Percentiles rank a stretch among this genome's conserved stretches.
Conservation (phyloP, 2,888 invertebrate genomes). For the Drosophila suboccidentalis region DNA sequence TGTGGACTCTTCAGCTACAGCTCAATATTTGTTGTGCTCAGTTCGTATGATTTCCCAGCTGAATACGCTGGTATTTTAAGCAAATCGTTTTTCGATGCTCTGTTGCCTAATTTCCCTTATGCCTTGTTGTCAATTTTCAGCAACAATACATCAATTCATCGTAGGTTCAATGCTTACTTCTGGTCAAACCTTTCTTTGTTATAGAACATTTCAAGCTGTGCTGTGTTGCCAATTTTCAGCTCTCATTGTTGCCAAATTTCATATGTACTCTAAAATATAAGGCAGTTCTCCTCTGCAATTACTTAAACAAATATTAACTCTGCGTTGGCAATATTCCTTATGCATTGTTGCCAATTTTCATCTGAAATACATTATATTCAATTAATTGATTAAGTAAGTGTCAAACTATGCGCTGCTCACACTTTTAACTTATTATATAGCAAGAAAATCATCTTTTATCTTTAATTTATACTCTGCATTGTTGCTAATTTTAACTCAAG, state of each 20-base stretch:
- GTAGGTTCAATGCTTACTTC: no score
- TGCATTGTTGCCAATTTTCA: conserved; percentile 12
- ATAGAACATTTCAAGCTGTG: neutral
- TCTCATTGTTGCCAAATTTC: conserved; percentile 5
- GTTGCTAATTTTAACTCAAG: conserved; percentile 12
- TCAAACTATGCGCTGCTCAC: neutral
- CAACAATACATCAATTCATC: neutral
- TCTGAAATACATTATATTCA: neutral
- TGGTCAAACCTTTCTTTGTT: neutral
- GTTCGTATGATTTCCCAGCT: conserved; percentile 17
- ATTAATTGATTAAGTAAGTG: neutral
- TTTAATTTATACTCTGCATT: neutral
- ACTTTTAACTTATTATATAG: neutral
- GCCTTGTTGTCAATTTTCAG: conserved; percentile 21
- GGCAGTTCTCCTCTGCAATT: neutral
- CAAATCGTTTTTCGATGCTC: conserved; percentile 6
- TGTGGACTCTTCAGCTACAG: conserved; percentile 11
- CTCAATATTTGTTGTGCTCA: conserved; percentile 18
- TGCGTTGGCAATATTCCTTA: neutral
- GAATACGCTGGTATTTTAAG: conserved; percentile 10
- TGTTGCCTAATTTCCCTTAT: conserved; percentile 18
- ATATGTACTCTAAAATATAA: neutral
- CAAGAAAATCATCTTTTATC: neutral
- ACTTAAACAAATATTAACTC: neutral
- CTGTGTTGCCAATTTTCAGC: conserved; percentile 21